A percentile compares a stretch with the other conserved stretches of the same genome.
Conservation (phyloP, 2,888 invertebrate species). For the Agrochola circellaris region DNA sequence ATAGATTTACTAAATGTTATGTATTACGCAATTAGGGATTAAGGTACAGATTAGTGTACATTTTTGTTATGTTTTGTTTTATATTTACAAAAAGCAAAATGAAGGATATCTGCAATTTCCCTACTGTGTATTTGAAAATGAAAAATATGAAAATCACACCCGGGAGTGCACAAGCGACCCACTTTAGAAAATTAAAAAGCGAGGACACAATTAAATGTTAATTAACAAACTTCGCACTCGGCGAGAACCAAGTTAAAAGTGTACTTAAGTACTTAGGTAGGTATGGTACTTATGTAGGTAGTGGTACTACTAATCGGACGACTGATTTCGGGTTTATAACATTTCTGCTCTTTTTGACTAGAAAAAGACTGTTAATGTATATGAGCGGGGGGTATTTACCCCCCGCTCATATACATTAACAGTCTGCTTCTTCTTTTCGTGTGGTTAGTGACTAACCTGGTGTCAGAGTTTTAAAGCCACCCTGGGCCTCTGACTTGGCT, state of each 20-base stretch:
- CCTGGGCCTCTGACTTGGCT: too few relatives aligned
- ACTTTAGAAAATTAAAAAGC: conserved; percentile 51
- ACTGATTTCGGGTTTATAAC: background rate
- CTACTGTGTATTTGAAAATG: conserved; percentile 12
- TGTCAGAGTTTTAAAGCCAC: too few relatives aligned
- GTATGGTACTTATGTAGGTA: background rate
- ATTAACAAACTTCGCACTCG: conserved; percentile 51
- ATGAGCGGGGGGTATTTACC: too few relatives aligned
- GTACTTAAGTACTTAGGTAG: background rate
- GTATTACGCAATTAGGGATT: too few relatives aligned
- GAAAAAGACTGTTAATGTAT: too few relatives aligned
- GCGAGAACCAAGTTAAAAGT: conserved; percentile 26
- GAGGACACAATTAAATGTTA: conserved; percentile 49
- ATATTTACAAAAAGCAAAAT: background rate
- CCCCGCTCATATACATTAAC: too few relatives aligned
- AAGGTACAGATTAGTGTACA: too few relatives aligned
- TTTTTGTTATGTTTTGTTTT: background rate
- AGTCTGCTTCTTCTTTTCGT: too few relatives aligned
- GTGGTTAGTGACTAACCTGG: too few relatives aligned
- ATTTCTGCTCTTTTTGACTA: background rate
- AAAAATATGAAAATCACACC: conserved; percentile 51
- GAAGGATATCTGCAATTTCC: background rate
- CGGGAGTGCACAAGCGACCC: conserved; percentile 29
- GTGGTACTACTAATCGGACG: conserved; percentile 4
- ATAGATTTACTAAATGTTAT: too few relatives aligned